phyloP scores from a whole-genome alignment of 2,113 vertebrate species.

The Anseranas semipalmata region DNA sequence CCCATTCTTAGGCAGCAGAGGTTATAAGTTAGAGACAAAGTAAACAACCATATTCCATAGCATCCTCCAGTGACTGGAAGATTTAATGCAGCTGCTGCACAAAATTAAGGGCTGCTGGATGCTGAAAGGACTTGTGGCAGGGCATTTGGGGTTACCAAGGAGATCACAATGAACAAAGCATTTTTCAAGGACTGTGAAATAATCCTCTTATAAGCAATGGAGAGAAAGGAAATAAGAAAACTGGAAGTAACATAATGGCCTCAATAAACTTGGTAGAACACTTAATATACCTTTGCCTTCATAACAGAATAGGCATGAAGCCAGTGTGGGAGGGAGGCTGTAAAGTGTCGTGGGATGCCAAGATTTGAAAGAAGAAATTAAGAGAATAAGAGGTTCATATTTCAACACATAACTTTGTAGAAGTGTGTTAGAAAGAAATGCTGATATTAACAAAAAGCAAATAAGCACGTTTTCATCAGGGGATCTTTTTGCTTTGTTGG shows the following conservation, averaged over 20 bases:
- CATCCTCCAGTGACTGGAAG: not conserved
- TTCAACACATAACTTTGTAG: not conserved
- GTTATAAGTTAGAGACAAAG: not conserved
- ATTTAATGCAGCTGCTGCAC: not conserved
- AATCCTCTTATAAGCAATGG: not conserved
- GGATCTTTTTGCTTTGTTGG: not conserved
- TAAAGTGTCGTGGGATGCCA: not conserved
- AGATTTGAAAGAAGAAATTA: not conserved
- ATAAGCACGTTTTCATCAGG: not conserved
- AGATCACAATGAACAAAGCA: not conserved
- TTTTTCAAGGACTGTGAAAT: not conserved
- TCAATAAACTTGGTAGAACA: not conserved
- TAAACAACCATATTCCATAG: not conserved
- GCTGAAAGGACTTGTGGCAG: not conserved
- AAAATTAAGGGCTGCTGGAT: not conserved
- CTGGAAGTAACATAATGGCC: not conserved
- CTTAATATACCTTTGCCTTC: not conserved
- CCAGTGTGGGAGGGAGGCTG: not conserved
- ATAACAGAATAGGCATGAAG: not conserved
- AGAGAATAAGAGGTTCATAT: not conserved
- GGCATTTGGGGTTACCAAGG: not conserved
- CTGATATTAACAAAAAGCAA: not conserved
- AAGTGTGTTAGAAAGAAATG: not conserved
- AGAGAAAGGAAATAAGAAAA: not conserved
- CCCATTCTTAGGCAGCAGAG: not conserved